Percentiles rank a stretch among this genome's conserved stretches.
Conservation (phyloP, 2,797 vertebrate genomes). For the Sphenodon punctatus region DNA sequence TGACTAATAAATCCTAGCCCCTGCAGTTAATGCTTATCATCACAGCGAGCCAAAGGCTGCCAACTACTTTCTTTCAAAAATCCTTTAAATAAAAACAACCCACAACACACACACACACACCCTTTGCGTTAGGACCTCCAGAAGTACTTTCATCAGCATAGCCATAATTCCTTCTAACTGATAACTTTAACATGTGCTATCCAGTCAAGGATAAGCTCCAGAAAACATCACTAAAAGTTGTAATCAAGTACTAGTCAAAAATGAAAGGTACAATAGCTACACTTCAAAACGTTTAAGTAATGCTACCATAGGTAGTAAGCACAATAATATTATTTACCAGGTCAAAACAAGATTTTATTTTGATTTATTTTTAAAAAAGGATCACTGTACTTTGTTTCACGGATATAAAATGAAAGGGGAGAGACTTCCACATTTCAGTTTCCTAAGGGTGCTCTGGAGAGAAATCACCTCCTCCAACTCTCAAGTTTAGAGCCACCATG, state of each 20-base stretch:
- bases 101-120: too few relatives aligned
- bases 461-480: too few relatives aligned
- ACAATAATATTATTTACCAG: too few relatives aligned
- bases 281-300: background rate
- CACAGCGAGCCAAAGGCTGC: background rate
- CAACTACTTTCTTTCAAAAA: background rate
- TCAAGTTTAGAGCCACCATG: too few relatives aligned
- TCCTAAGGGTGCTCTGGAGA: too few relatives aligned
- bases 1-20: background rate
- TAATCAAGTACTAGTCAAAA: slow-evolving; percentile 25
- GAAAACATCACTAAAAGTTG: background rate
- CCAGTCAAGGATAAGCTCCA: background rate
- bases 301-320: too few relatives aligned
- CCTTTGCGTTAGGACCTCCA: background rate
- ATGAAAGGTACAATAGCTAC: background rate
- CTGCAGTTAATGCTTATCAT: background rate
- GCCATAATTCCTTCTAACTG: background rate
- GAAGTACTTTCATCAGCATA: background rate
- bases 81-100: background rate
- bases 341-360: too few relatives aligned
- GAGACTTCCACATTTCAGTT: too few relatives aligned
- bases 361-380: too few relatives aligned
- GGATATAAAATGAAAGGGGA: too few relatives aligned
- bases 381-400: too few relatives aligned
- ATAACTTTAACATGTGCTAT: background rate